Base-by-base conservation (phyloP, 2,888 invertebrate species). In the Brenthis hecate region DNA sequence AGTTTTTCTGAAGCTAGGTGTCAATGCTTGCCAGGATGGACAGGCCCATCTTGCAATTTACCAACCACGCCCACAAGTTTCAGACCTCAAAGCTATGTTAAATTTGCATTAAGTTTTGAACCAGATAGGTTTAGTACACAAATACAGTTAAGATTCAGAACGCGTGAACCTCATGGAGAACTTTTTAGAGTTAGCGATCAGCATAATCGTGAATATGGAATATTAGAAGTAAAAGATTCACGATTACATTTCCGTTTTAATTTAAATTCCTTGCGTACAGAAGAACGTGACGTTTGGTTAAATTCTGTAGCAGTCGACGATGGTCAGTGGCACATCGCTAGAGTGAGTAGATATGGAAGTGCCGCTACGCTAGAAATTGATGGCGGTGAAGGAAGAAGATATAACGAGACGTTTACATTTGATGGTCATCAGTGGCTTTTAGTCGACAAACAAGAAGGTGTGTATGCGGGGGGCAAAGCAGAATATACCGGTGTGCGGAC, bases 241-340 rank as follows among this genome's bases (percentile, higher is more conserved):
- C 94, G 96, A 74, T 93, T 99, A 66, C 97, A 97, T 82, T 98
- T 98, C 93, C 95, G 97, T 73, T 99, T 97, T 86, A 99, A 99
- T 87, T 93, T 99, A 64, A 99, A 99, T 86, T 98, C 97, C 19
- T 89, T 98, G 73, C 94, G 97, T 73, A 98, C 98, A 6, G 98
- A 98, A 85, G 98, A 98, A 85, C 95, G 95, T 72, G 97, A 97
- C 81, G 96, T 99, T 77, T 97, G 97, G 97, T 91, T 98, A 62
- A 96, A 97, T 77, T 96, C 97, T 6, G 96, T 98, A 36, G 95
- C 96, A 1, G 98, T 99, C 2, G 98, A 98, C 81, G 98, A 99
- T 84, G 99, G 99, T 1, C 98, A 98, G 80, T 99, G 99, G 99
- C 99, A 99, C 84, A 97, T 97, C 65, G 98, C 98, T 6, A 95